Evolutionary conservation across 2,113 vertebrate genomes (phyloP).

Genomic region (Desmodus rotundus): DNA sequence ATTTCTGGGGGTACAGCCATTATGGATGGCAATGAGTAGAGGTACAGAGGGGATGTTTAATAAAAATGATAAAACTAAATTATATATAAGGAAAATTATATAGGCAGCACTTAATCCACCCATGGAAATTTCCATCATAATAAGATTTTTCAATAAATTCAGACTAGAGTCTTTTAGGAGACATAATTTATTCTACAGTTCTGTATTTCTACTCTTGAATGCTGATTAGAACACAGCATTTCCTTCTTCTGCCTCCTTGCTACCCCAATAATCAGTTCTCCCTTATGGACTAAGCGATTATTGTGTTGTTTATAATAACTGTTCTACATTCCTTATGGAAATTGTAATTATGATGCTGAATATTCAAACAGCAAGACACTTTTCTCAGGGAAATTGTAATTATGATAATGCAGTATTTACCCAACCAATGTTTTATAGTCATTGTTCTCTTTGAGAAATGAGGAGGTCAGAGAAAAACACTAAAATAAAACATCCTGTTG

Average conservation of each 20-base stretch:
- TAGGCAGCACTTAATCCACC: neutral
- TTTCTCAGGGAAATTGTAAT: slow-evolving; percentile 66
- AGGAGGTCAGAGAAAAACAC: slow-evolving; percentile 39
- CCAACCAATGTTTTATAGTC: slow-evolving; percentile 46
- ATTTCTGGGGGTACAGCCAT: neutral
- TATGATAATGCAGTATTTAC: slow-evolving; percentile 69
- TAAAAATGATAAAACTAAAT: slow-evolving; percentile 23
- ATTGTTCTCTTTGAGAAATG: slow-evolving; percentile 62
- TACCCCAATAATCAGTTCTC: slow-evolving; percentile 44
- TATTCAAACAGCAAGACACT: slow-evolving; percentile 58
- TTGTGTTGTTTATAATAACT: slow-evolving; percentile 56
- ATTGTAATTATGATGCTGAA: slow-evolving; percentile 53
- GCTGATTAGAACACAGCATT: slow-evolving; percentile 18
- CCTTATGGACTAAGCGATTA: slow-evolving; percentile 51
- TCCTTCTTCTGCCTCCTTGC: neutral
- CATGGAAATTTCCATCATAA: neutral
- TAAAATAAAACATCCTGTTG: slow-evolving; percentile 37
- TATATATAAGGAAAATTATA: neutral
- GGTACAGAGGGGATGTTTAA: neutral
- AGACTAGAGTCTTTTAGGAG: neutral
- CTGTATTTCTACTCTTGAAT: neutral
- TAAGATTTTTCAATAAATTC: slow-evolving; percentile 2
- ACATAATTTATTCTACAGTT: neutral
- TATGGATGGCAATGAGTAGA: neutral
- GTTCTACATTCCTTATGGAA: slow-evolving; percentile 56